Conservation (phyloP, 2,888 invertebrate species). For the Trypoxylon attenuatum region DNA sequence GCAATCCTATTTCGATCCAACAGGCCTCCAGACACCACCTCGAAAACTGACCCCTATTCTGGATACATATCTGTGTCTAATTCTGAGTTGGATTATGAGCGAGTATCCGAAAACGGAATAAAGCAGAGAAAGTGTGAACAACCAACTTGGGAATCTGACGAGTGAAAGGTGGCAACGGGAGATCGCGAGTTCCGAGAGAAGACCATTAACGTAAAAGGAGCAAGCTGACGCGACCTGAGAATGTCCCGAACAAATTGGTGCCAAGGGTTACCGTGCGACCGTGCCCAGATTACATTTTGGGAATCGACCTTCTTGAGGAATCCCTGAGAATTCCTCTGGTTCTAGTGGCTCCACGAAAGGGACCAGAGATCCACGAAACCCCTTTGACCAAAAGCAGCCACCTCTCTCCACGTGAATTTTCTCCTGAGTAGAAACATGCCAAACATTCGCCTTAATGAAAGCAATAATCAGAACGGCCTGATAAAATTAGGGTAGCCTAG, state of each 20-base stretch:
- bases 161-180: not conserved
- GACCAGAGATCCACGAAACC: not conserved
- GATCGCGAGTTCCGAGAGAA: not conserved
- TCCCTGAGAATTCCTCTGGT: constrained; percentile 31
- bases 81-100: not conserved
- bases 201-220: constrained; percentile 9
- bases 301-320: constrained; percentile 28
- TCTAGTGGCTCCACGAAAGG: not conserved
- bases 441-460: constrained; percentile 42
- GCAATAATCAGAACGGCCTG: constrained; percentile 35
- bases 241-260: constrained; percentile 65
- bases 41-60: not conserved
- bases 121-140: too few species aligned
- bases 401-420: constrained; percentile 17
- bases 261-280: constrained; percentile 60
- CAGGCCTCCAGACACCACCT: not conserved
- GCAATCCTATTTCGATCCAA: not conserved
- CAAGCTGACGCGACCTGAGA: constrained; percentile 47
- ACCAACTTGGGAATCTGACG: too few species aligned
- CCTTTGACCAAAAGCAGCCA: not conserved
- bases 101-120: not conserved
- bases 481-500: constrained; percentile 43
- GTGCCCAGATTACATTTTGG: constrained; percentile 32
- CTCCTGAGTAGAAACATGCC: constrained; percentile 23
- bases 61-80: not conserved